These are phyloP conservation scores for Nomada fabriciana DNA, from an alignment of 2,888 invertebrate genomes.

Conservation along the genomic window DNA sequence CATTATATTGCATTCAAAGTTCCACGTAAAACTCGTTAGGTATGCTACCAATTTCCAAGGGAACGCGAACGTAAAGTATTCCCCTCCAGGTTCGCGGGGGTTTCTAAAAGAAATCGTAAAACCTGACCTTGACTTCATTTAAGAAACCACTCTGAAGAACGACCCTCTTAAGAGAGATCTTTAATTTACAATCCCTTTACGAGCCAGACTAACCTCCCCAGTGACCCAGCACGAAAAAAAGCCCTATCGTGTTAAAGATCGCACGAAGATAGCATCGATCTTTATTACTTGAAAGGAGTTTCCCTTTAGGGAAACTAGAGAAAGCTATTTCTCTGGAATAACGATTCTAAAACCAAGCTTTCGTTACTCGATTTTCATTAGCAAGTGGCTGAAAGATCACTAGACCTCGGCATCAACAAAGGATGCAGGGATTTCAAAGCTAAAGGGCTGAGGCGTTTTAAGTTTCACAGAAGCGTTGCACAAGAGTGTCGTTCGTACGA, in stretches of 20 bases:
- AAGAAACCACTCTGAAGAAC: background rate
- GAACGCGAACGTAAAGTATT: background rate
- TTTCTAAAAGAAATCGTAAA: slow-evolving; percentile 1
- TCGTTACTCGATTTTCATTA: background rate
- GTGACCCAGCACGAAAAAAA: background rate
- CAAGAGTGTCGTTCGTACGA: background rate
- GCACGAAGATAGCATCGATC: background rate
- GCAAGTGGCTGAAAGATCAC: background rate
- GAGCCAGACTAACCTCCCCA: background rate
- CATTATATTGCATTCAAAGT: background rate
- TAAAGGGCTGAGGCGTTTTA: background rate
- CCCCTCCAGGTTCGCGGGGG: background rate
- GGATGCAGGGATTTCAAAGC: background rate
- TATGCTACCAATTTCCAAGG: background rate
- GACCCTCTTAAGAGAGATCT: background rate
- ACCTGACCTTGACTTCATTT: slow-evolving; percentile 16
- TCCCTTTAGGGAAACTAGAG: background rate
- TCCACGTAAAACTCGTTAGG: background rate
- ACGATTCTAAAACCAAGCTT: background rate
- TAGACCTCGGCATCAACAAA: background rate
- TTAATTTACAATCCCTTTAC: slow-evolving; percentile 39
- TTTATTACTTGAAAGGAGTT: background rate
- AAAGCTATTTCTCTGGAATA: background rate
- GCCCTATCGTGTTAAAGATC: slow-evolving; percentile 2
- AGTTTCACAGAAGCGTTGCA: too few relatives aligned